Evolutionary conservation across 2,888 invertebrate species (phyloP), one percentile per base, ranked within the genome.

Genomic region (Noctua fimbriata): DNA sequence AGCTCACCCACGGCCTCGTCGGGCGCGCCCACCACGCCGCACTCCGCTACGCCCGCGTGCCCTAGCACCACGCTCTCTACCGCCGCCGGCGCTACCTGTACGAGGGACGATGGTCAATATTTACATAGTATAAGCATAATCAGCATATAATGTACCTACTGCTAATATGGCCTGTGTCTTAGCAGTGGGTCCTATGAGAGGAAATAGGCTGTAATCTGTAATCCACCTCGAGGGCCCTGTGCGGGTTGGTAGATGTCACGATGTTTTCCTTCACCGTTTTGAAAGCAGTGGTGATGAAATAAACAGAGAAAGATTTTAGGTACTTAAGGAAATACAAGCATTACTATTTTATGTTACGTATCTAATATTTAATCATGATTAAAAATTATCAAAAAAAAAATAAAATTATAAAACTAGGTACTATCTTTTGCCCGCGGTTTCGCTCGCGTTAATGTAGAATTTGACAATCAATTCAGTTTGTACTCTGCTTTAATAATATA

Each of bases 11-110:
- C 97, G 41, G 91, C 92, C 89, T 98, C 98, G 92, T 98, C 97
- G 0, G 98, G 98, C 55, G 97, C 93, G 14, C 98, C 99, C 90
- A 98, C 97, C 41, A 99, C 99, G 6, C 98, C 98, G 60, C 97
- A 98, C 92, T 99, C 99, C 79, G 97, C 97, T 63, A 99, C 97
- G 73, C 97, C 97, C 0, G 97, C 97, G 95, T 98, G 97, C 55
- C 97, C 97, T 58, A 98, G 94, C 18, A 99, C 93, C 69, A 99
- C 92, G 63, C 97, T 98, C 95, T 99, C 99, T 63, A 99, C 95
- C 92, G 98, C 98, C 0, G 99, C 98, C 14, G 99, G 99, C 0
- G 99, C 98, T 41, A 97, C 98, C 97, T 98, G 41, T 9, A 67
- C n/a, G 16, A n/a, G 1, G 32, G 2, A 63, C 32, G 10, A 21